phyloP scores from a whole-genome alignment of 1,140 invertebrate genomes.

The Scaptomyza hsui region DNA sequence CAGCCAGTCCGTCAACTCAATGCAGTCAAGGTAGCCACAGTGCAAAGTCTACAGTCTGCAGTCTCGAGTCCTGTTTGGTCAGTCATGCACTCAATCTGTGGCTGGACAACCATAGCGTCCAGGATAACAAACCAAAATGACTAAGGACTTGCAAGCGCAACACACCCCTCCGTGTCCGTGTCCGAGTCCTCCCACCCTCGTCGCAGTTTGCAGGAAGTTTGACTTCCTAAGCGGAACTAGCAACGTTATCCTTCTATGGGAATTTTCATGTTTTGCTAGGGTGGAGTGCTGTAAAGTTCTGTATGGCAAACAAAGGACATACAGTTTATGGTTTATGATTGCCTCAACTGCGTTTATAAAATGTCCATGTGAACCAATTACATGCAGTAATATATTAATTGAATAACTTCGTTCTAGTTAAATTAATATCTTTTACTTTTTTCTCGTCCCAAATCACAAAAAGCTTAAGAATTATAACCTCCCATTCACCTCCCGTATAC shows the following conservation, averaged over 20 bases:
- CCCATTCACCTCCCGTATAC: neutral
- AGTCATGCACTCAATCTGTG: constrained; percentile 79
- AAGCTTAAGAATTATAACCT: neutral
- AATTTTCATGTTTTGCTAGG: constrained; percentile 41
- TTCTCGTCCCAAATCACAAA: neutral
- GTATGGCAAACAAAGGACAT: constrained; percentile 14
- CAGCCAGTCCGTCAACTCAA: constrained; percentile 26
- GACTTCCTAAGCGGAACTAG: constrained; percentile 76
- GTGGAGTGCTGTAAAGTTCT: constrained; percentile 26
- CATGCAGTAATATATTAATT: neutral
- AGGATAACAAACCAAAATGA: constrained; percentile 45
- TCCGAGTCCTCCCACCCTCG: constrained; percentile 22
- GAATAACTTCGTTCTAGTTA: too few relatives aligned
- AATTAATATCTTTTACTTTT: too few relatives aligned
- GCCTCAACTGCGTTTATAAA: neutral
- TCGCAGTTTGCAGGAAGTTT: constrained; percentile 58
- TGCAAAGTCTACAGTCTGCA: too few relatives aligned
- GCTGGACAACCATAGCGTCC: constrained; percentile 23
- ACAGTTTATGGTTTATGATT: constrained; percentile 34
- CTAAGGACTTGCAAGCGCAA: constrained; percentile 35
- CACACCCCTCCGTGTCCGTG: constrained; percentile 36
- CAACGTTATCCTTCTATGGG: constrained; percentile 68
- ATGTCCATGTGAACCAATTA: neutral
- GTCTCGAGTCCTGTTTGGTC: constrained; percentile 58
- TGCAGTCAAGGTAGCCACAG: constrained; percentile 49